A percentile compares a stretch with the other conserved stretches of the same genome.
These are phyloP conservation scores for Polyergus mexicanus DNA, from an alignment of 1,140 invertebrate genomes.

Conservation along the genomic window DNA sequence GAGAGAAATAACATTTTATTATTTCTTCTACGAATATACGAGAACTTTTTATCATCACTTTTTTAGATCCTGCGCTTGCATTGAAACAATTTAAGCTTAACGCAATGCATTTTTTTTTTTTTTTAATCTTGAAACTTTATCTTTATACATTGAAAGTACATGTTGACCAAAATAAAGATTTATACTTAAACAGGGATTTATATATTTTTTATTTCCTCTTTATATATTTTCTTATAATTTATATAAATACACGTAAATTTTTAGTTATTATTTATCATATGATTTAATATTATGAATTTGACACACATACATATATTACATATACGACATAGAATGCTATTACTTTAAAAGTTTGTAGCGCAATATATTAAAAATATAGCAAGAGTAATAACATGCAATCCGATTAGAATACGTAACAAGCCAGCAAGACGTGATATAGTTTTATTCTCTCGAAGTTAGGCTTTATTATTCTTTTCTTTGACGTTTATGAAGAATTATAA, in stretches of 20 bases:
- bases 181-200: neutral
- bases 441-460: neutral
- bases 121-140: neutral
- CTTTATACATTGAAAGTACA: too few species aligned
- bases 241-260: neutral
- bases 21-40: neutral
- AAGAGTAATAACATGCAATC: neutral
- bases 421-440: neutral
- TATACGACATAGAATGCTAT: neutral
- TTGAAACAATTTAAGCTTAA: neutral
- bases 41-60: neutral
- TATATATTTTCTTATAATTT: neutral
- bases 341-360: neutral
- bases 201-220: neutral
- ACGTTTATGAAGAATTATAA: neutral
- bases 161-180: neutral
- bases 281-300: constrained; percentile 4
- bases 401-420: neutral
- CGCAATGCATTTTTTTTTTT: neutral
- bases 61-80: neutral
- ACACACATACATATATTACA: neutral
- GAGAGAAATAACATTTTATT: neutral
- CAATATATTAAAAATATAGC: neutral
- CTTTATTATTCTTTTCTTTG: neutral
- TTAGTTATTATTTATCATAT: neutral